A percentile compares a stretch with the other conserved stretches of the same genome.
Evolutionary conservation across 1,140 invertebrate genomes (phyloP).

Genomic region (Achatina immaculata): DNA sequence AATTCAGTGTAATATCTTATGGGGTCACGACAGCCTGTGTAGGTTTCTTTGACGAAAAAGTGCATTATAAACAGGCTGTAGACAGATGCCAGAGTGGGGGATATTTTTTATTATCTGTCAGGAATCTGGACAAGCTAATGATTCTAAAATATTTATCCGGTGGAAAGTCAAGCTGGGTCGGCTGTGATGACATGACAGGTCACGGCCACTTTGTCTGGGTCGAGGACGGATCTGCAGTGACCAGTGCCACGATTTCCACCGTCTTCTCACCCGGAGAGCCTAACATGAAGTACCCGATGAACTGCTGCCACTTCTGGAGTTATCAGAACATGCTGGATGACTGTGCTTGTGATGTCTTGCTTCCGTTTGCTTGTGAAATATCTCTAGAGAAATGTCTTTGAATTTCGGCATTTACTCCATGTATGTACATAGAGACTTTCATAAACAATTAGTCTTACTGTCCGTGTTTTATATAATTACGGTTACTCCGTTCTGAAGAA

Average conservation of each 20-base stretch:
- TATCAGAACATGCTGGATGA: neutral
- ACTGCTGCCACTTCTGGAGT: neutral
- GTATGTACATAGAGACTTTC: no score
- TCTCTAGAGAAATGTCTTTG: neutral
- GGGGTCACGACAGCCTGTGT: neutral
- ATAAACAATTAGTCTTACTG: no score
- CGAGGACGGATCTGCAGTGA: neutral
- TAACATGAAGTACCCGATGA: neutral
- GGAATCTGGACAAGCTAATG: neutral
- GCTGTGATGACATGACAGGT: neutral
- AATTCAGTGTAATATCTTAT: neutral
- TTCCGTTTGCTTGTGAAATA: neutral
- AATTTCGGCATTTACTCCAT: no score
- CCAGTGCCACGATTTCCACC: neutral
- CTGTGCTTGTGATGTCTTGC: neutral
- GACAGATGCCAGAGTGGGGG: neutral
- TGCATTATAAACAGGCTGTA: neutral
- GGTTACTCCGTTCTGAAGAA: no score
- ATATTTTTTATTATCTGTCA: neutral
- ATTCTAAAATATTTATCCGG: neutral
- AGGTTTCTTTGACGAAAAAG: neutral
- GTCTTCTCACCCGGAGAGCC: neutral
- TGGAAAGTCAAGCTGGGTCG: neutral
- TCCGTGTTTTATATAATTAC: no score
- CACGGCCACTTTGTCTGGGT: neutral